Evolutionary conservation across 2,888 invertebrate genomes (phyloP).

Genomic region (Ophion ellenae): DNA sequence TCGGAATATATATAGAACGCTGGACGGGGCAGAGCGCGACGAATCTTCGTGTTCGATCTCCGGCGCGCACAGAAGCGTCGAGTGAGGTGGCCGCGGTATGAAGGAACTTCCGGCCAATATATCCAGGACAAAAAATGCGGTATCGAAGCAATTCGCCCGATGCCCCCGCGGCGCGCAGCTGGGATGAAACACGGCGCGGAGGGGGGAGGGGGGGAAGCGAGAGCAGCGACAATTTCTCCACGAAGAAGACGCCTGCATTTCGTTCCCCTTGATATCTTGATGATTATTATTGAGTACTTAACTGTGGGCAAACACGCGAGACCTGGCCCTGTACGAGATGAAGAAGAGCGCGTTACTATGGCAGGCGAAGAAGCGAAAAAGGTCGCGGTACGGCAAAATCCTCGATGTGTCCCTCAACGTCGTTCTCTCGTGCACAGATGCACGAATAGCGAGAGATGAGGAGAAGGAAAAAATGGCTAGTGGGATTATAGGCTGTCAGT

Average conservation of each 20-base stretch:
- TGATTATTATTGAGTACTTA: neutral
- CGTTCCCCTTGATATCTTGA: slow-evolving; percentile 3
- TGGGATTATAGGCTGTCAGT: slow-evolving; percentile 27
- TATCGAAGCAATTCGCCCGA: neutral
- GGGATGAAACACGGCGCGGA: neutral
- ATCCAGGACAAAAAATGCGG: slow-evolving; percentile 34
- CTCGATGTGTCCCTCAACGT: slow-evolving; percentile 55
- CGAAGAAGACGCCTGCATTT: slow-evolving; percentile 47
- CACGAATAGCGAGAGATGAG: slow-evolving; percentile 14
- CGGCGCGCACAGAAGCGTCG: slow-evolving; percentile 15
- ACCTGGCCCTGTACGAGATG: neutral
- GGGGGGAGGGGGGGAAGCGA: slow-evolving; percentile 45
- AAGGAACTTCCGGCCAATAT: slow-evolving; percentile 60
- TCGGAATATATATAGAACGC: neutral
- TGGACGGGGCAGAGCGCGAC: slow-evolving; percentile 32
- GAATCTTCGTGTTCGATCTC: slow-evolving; percentile 51
- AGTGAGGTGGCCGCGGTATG: slow-evolving; percentile 3
- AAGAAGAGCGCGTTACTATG: slow-evolving; percentile 32
- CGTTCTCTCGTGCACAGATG: slow-evolving; percentile 36
- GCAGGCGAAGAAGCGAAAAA: slow-evolving; percentile 62
- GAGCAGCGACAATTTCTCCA: slow-evolving; percentile 43
- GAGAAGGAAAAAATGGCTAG: slow-evolving; percentile 21
- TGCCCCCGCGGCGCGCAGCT: neutral
- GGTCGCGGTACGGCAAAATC: slow-evolving; percentile 67
- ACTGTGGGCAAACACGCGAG: slow-evolving; percentile 17